Evolutionary conservation across 2,113 vertebrate species (phyloP).

Genomic region (Rostratula benghalensis): DNA sequence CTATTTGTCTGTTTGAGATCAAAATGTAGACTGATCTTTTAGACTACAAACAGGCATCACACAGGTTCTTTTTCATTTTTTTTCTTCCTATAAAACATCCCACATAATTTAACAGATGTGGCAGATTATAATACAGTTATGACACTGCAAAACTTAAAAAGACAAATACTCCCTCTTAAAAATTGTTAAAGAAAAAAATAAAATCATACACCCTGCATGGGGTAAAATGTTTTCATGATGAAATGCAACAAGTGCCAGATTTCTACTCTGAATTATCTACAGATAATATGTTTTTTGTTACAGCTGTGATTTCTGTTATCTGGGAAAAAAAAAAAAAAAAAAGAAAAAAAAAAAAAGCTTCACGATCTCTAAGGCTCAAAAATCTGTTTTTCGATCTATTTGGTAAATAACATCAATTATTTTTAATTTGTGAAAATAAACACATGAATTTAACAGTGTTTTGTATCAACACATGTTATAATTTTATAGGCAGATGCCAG

Average conservation of each 20-base stretch:
- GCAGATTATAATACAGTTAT: background rate
- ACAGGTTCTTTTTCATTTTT: background rate
- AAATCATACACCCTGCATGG: background rate
- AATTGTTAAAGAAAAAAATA: background rate
- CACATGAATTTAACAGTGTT: background rate
- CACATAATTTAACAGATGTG: background rate
- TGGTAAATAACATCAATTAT: background rate
- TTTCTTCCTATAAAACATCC: background rate
- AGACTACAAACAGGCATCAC: background rate
- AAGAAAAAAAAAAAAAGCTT: background rate
- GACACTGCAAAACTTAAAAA: background rate
- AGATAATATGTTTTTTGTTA: background rate
- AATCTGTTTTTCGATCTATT: background rate
- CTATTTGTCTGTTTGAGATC: background rate
- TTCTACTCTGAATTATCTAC: background rate
- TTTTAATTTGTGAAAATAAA: background rate
- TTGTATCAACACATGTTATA: background rate
- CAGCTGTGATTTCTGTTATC: background rate
- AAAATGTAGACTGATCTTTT: background rate
- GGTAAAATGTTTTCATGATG: background rate
- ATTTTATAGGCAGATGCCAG: background rate
- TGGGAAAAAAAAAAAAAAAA: background rate
- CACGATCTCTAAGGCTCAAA: background rate
- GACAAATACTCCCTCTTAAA: background rate
- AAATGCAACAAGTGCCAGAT: background rate